phyloP scores from a whole-genome alignment of 2,113 vertebrate genomes.

The Nesogale talazaci region DNA sequence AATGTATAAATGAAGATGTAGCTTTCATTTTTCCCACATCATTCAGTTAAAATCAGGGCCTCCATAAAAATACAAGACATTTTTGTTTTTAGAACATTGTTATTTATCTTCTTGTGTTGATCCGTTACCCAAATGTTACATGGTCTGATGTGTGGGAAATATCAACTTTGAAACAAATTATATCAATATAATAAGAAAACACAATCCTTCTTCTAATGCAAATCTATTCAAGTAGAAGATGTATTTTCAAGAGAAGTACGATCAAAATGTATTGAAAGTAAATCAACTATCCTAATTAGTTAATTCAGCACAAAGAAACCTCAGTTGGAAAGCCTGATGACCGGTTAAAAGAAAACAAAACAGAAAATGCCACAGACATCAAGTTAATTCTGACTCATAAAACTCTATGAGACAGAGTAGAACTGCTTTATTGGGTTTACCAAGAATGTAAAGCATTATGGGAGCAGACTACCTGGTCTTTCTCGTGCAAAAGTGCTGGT shows the following conservation, averaged over 20 bases:
- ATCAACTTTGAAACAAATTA: slow-evolving; percentile 37
- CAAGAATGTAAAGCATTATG: no score
- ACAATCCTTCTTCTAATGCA: background rate
- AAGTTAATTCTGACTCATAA: no score
- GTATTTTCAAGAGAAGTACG: background rate
- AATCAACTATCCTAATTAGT: background rate
- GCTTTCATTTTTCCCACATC: background rate
- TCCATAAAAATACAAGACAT: no score
- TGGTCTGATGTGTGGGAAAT: background rate
- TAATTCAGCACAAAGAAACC: slow-evolving; percentile 21
- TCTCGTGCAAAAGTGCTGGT: no score
- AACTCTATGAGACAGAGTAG: no score
- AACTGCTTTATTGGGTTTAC: no score
- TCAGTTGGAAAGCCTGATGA: background rate
- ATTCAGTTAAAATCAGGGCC: slow-evolving; percentile 9
- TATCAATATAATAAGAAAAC: background rate
- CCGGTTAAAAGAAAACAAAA: background rate
- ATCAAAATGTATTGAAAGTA: slow-evolving; percentile 16
- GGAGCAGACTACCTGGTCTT: no score
- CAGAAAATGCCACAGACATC: no score
- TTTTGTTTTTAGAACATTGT: background rate
- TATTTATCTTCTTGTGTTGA: background rate
- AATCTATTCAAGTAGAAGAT: slow-evolving; percentile 14
- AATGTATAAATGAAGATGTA: background rate
- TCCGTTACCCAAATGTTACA: background rate